Percentiles rank a stretch among this genome's conserved stretches.
phyloP scores from a whole-genome alignment of 2,888 invertebrate genomes.

The Polymixis flavicincta region DNA sequence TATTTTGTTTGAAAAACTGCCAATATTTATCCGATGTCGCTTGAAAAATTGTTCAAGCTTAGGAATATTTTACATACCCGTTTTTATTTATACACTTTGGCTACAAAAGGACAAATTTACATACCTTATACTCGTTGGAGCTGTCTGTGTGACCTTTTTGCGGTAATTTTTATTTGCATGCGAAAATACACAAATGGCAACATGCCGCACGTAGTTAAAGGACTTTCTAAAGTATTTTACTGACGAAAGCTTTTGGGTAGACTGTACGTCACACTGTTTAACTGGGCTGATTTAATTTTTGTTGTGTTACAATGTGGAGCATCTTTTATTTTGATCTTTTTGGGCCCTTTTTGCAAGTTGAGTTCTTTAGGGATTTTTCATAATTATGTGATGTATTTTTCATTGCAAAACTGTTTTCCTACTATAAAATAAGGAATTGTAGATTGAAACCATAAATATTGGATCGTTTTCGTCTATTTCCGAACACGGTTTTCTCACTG shows the following conservation, averaged over 20 bases:
- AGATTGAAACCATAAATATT: background rate
- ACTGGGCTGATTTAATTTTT: constrained; percentile 45
- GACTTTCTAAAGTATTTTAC: constrained; percentile 60
- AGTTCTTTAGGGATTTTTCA: background rate
- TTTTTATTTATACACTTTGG: constrained; percentile 66
- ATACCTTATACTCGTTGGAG: constrained; percentile 69
- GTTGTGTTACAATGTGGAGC: constrained; percentile 9
- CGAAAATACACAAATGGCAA: constrained; percentile 63
- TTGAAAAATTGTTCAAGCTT: constrained; percentile 58
- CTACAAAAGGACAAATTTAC: constrained; percentile 73
- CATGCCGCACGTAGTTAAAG: constrained; percentile 55
- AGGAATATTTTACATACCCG: constrained; percentile 60
- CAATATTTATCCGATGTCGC: constrained; percentile 56
- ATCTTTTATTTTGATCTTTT: constrained; percentile 35
- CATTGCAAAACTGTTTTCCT: background rate
- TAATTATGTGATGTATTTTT: background rate
- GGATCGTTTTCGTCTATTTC: background rate
- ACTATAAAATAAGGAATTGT: background rate
- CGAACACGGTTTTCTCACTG: constrained; percentile 16
- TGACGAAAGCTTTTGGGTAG: constrained; percentile 41
- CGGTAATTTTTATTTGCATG: constrained; percentile 75
- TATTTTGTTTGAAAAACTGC: constrained; percentile 48
- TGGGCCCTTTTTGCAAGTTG: constrained; percentile 5
- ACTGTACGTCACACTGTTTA: constrained; percentile 30
- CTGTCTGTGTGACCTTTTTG: constrained; percentile 69